Evolutionary conservation across 2,888 invertebrate genomes (phyloP), one percentile per base, ranked within the genome.

Genomic region (Brenthis ino): DNA sequence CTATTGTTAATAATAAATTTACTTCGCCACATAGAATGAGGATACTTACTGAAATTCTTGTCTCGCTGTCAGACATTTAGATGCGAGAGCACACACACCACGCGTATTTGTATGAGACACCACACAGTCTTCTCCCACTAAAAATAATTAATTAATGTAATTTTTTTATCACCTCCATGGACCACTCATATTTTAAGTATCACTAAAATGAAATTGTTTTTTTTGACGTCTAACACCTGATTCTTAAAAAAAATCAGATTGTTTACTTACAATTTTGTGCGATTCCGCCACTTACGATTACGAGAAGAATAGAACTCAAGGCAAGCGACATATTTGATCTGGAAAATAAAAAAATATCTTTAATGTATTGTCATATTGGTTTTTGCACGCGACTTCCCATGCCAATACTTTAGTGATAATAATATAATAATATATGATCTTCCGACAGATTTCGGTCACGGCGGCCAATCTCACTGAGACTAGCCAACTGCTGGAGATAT

Each of bases 81-180:
- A 20, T 0, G 67, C 68, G 0, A 37, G 55, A 0, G 67, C 65
- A 37, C 75, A 76, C 0, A 69, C 51, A 0, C 74, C 76, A 2
- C 68, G 43, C 0, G 64, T 61, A 11, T 70, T 75, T 0, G 72
- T 74, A 20, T 67, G 64, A 8, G 56, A 28, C 1, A 75, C 67
- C 2, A 64, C 67, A 47, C 75, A 76, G 0, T 28, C 16, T 4
- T 74, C 73, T 1, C 72, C 73, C 58, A 65, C 75, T 75, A 61
- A 3, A 71, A 63, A 53, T 20, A 37, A 24, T 28, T 53, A 54
- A n/a, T n/a, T n/a, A 53, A 28, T n/a, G 13, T 24, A 8, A 51
- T 28, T 5, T 16, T 33, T 6, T 16, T 48, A 20, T 16, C 20
- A 20, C 20, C 20, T 20, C 20, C 20, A 20, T 20, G 20, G 0